Base-by-base conservation (phyloP, 2,797 vertebrate genomes). In the Etheostoma perlongum region DNA sequence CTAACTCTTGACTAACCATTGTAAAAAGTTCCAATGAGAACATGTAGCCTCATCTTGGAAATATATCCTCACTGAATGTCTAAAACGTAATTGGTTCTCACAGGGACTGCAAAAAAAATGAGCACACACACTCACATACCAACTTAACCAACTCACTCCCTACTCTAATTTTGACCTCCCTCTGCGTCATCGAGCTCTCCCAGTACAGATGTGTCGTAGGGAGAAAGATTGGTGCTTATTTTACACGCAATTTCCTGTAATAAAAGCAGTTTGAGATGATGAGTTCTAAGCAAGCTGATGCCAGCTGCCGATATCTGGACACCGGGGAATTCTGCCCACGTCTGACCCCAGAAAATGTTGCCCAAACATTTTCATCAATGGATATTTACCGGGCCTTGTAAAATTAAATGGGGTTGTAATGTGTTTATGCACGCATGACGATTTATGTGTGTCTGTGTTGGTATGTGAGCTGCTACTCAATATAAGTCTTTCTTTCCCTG, bases 171-270 rank as follows among this genome's bases (percentile, higher is more conserved):
- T 23, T 88, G 69, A 86, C 76, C 70, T 74, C 47, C 40, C 4
- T 59, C 69, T 84, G 82, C 85, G 67, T 86, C 87, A 90, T 49
- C 6, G 11, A 54, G 49, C 69, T 74, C 65, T 76, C 71, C 69
- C 65, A 27, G 40, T 64, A 67, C 76, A 84, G 74, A 86, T 79
- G 81, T 82, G 83, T 84, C 52, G 60, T 30, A 60, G n/a, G 59
- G 79, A 87, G 83, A 80, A 59, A 78, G 83, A 88, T 69, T 77
- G 63, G 52, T 66, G 72, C 85, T 89, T 76, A 76, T 82, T 83
- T 81, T 79, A 87, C 81, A 87, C 0, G 75, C 66, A 78, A 90
- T 92, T 92, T 93, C 90, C 91, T 92, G 92, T 88, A 90, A 93
- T 90, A 87, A 91, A 90, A 88, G 74, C 81, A 80, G 77, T 85